Evolutionary conservation across 2,113 vertebrate genomes (phyloP).

Genomic region (Semnopithecus entellus): DNA sequence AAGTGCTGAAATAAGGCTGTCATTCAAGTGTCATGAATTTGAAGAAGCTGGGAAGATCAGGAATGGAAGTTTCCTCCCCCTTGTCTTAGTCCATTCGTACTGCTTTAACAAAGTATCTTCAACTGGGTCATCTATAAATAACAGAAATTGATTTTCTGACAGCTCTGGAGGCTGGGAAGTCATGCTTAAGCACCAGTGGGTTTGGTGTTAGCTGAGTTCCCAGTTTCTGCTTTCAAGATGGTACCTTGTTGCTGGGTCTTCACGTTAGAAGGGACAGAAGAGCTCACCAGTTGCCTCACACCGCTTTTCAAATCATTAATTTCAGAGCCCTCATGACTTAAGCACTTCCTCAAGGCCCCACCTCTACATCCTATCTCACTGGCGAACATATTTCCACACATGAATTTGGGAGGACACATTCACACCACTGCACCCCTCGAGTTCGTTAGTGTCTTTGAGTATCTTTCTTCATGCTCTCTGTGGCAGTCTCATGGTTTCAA

Average conservation of each 20-base stretch:
- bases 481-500: background rate
- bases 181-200: background rate
- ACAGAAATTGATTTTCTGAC: background rate
- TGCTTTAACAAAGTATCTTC: background rate
- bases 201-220: no score
- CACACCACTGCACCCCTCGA: background rate
- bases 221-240: background rate
- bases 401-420: background rate
- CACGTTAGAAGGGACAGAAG: background rate
- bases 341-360: background rate
- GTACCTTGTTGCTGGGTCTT: background rate
- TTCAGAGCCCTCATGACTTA: no score
- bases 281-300: background rate
- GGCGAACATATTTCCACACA: background rate
- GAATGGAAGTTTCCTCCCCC: background rate
- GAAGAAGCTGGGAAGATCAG: background rate
- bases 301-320: background rate
- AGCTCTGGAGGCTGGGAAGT: background rate
- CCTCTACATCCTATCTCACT: background rate
- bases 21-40: background rate
- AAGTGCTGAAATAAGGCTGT: background rate
- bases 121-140: background rate
- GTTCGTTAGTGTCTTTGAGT: background rate
- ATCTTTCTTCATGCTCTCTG: background rate
- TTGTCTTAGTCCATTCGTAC: background rate